These are phyloP conservation scores for Ericerus pela DNA, from an alignment of 1,140 invertebrate species.

Conservation along the genomic window DNA sequence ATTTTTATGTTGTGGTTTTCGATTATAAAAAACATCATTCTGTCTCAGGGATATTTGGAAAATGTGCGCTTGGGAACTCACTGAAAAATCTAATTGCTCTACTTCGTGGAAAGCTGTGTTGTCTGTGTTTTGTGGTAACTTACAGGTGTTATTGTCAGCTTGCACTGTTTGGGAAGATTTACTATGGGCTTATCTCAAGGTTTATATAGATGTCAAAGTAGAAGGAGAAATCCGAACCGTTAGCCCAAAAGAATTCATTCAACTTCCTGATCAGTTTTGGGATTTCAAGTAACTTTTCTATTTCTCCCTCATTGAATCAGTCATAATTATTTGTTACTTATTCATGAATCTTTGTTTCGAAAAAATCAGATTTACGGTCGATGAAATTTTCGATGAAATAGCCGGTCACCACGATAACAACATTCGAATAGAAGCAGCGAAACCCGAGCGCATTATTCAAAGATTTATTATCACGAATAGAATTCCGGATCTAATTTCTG, in stretches of 20 bases:
- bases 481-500: conserved; percentile 41
- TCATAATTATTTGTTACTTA: neutral
- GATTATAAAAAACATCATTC: neutral
- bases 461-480: conserved; percentile 63
- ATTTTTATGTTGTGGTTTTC: neutral
- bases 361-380: conserved; percentile 40
- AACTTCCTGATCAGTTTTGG: conserved; percentile 62
- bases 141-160: conserved; percentile 53
- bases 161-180: conserved; percentile 75
- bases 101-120: conserved; percentile 43
- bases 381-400: conserved; percentile 52
- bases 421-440: conserved; percentile 36
- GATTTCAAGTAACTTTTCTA: conserved; percentile 42
- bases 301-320: neutral
- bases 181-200: conserved; percentile 74
- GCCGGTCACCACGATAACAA: neutral
- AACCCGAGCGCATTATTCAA: conserved; percentile 51
- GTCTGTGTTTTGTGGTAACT: conserved; percentile 67
- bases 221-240: conserved; percentile 53
- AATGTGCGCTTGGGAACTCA: conserved; percentile 58
- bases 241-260: conserved; percentile 37
- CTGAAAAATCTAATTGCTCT: conserved; percentile 34
- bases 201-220: conserved; percentile 67
- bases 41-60: conserved; percentile 74
- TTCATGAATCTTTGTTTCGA: neutral